Conservation (phyloP, 2,888 invertebrate species). For the Pyralis farinalis region DNA sequence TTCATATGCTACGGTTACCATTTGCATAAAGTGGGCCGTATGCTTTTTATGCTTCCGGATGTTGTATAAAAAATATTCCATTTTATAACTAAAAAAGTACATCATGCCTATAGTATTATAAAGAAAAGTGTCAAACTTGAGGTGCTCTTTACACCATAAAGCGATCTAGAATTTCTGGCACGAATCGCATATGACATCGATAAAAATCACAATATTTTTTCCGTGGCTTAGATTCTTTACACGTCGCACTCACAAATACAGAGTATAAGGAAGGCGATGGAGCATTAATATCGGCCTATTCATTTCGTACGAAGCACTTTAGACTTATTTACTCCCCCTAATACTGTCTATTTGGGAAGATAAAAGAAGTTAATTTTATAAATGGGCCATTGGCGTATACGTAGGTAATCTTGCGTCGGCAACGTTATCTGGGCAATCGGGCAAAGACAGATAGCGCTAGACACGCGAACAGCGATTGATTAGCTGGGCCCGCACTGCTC, state of each 20-base stretch:
- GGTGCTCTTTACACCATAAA: too few relatives aligned
- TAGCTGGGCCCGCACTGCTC: slow-evolving; percentile 69
- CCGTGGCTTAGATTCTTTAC: slow-evolving; percentile 10
- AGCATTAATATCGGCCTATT: slow-evolving; percentile 49
- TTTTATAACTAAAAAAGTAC: too few relatives aligned
- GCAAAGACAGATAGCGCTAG: slow-evolving; percentile 77
- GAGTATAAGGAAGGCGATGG: slow-evolving; percentile 26
- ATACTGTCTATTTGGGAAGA: slow-evolving; percentile 64
- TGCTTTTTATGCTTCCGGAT: too few relatives aligned
- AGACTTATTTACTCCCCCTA: slow-evolving; percentile 68
- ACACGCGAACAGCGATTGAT: slow-evolving; percentile 79
- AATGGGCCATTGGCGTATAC: slow-evolving; percentile 71
- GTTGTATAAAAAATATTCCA: too few relatives aligned
- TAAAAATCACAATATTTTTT: slow-evolving; percentile 15
- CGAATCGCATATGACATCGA: slow-evolving; percentile 8
- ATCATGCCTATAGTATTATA: too few relatives aligned
- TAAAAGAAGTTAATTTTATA: slow-evolving; percentile 78
- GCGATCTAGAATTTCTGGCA: slow-evolving; percentile 10
- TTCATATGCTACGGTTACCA: too few relatives aligned
- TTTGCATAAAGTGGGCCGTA: too few relatives aligned
- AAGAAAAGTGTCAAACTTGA: too few relatives aligned
- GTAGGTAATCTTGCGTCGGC: slow-evolving; percentile 72
- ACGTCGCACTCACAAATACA: slow-evolving; percentile 13
- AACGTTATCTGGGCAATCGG: slow-evolving; percentile 71
- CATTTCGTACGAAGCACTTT: slow-evolving; percentile 48